phyloP scores from a whole-genome alignment of 2,113 vertebrate species.

The Natator depressus region DNA sequence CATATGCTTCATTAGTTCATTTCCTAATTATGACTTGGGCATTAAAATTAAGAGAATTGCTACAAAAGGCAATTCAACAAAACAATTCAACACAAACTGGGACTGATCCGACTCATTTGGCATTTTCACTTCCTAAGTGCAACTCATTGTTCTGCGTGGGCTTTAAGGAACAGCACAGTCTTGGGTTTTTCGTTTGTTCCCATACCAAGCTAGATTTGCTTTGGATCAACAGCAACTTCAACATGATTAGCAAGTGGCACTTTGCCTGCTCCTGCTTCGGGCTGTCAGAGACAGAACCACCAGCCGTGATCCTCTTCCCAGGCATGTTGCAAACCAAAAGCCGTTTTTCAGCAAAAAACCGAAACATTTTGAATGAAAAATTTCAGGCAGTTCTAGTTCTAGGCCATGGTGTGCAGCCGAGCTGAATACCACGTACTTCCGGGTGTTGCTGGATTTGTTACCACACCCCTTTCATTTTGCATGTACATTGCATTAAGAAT shows the following conservation, averaged over 20 bases:
- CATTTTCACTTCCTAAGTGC: slow-evolving; percentile 41
- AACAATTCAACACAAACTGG: not conserved
- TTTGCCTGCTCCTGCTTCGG: not conserved
- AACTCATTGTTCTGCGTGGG: slow-evolving; percentile 53
- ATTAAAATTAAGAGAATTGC: slow-evolving; percentile 16
- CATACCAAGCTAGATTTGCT: slow-evolving; percentile 66
- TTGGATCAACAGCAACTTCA: slow-evolving; percentile 61
- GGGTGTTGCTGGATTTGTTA: not conserved
- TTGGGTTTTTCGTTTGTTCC: slow-evolving; percentile 62
- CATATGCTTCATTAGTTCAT: not conserved
- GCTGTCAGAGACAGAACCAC: not conserved
- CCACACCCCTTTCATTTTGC: not conserved
- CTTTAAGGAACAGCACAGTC: slow-evolving; percentile 54
- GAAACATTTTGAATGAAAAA: not conserved
- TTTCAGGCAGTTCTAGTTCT: not conserved
- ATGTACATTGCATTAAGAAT: not conserved
- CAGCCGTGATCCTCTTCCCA: not conserved
- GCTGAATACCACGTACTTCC: not conserved
- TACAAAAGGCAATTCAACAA: slow-evolving; percentile 44
- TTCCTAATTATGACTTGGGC: slow-evolving; percentile 40
- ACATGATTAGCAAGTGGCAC: slow-evolving; percentile 16
- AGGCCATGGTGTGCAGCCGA: not conserved
- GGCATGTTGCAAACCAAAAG: slow-evolving; percentile 16
- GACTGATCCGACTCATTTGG: not conserved
- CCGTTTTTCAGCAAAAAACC: not conserved